Evolutionary conservation across 2,113 vertebrate genomes (phyloP), one percentile per base, ranked within the genome.

Genomic region (Butorides virescens): DNA sequence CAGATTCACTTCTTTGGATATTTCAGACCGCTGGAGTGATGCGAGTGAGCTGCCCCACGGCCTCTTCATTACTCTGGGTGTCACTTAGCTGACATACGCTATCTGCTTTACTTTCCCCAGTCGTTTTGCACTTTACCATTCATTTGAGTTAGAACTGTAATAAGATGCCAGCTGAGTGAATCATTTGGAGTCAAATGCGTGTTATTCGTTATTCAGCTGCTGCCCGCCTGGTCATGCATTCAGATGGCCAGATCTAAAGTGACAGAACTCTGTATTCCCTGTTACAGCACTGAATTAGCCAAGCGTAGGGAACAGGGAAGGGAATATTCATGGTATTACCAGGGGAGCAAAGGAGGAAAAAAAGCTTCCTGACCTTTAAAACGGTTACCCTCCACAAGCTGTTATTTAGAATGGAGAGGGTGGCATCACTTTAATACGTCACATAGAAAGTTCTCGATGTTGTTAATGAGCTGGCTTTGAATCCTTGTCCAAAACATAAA

Each of bases 161-260:
- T 71, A 74, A 77, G 85, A 95, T 65, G 90, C 85, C 91, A 93
- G 72, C 42, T 34, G 91, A 89, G 78, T 77, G 85, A 96, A 91
- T 94, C 30, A 80, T 91, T 81, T 59, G 55, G 61, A 95, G 83
- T 94, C 72, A 78, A 91, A 95, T 7, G 32, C 26, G 8, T 15
- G 76, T 72, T 87, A 79, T 50, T 84, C 87, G 92, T 93, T 85
- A 91, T 91, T 95, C 84, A 86, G 89, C 80, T 62, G 80, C 92
- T 88, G 89, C 83, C 59, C 0, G 39, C 77, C 91, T 82, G 86
- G 76, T 44, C 84, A 10, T 91, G 91, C 94, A 94, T 95, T 88
- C 84, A 91, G 52, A 97, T 82, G 80, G 84, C 62, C 89, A 88
- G 32, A 91, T 85, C 86, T 88, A n/a, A 85, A 92, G 86, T 50